Percentiles rank a stretch among this genome's conserved stretches.
Evolutionary conservation across 23 tunicate species (phyloP).

Genomic region (Trididemnum nubilum): DNA sequence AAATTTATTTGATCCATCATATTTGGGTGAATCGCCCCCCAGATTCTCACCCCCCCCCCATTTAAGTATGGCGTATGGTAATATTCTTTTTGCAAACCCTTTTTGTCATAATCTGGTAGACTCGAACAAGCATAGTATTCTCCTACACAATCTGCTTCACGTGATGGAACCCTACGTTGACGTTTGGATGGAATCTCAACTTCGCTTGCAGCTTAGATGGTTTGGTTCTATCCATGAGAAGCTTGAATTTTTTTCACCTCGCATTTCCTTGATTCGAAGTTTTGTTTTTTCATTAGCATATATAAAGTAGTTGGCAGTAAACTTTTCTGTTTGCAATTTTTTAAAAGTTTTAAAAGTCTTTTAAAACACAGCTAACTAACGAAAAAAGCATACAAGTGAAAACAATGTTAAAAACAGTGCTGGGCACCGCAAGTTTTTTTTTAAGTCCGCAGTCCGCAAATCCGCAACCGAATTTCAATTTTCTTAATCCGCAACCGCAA

Average conservation of each 20-base stretch:
- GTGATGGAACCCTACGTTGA: neutral
- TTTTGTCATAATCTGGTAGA: neutral
- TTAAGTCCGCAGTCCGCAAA: too few relatives aligned
- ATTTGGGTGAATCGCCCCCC: conserved; percentile 15
- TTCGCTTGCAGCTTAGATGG: neutral
- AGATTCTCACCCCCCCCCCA: neutral
- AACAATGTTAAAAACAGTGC: neutral
- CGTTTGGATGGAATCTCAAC: neutral
- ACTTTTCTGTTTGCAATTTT: neutral
- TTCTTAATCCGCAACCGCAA: too few relatives aligned
- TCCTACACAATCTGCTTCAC: too few relatives aligned
- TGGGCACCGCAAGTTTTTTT: too few relatives aligned
- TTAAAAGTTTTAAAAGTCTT: neutral
- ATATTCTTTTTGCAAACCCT: conserved; percentile 5
- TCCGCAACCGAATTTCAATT: too few relatives aligned
- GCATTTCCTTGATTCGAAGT: neutral
- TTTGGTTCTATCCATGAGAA: neutral
- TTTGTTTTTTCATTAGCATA: neutral
- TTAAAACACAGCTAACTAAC: neutral
- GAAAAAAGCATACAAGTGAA: neutral
- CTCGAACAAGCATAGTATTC: neutral
- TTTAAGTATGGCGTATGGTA: neutral
- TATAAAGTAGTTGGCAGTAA: neutral
- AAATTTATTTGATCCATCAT: conserved; percentile 19
- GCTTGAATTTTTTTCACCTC: neutral